Conservation (phyloP, 2,113 vertebrate species). For the Myrmecobius fasciatus region DNA sequence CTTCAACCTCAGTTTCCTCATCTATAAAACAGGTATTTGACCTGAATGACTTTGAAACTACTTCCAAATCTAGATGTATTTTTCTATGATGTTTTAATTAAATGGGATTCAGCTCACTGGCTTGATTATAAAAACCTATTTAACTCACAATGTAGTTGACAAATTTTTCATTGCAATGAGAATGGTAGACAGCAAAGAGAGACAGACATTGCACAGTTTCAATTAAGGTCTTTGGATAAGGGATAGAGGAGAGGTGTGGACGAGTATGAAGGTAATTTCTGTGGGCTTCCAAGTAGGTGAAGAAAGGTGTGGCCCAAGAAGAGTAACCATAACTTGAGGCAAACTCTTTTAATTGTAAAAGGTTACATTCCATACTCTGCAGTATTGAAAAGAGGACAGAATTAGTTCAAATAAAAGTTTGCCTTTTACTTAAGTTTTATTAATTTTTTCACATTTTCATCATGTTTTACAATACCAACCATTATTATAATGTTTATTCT, state of each 20-base stretch:
- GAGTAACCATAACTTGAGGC: neutral
- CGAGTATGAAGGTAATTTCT: neutral
- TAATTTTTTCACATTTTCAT: neutral
- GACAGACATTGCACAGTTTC: neutral
- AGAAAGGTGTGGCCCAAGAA: neutral
- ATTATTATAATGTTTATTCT: neutral
- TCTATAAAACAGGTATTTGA: neutral
- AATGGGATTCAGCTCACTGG: neutral
- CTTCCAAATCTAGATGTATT: neutral
- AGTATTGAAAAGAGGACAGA: neutral
- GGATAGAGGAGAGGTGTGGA: neutral
- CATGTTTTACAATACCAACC: neutral
- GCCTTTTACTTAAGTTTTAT: neutral
- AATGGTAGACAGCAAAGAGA: neutral
- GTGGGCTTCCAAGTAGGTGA: neutral
- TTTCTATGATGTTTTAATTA: neutral
- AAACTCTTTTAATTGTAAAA: neutral
- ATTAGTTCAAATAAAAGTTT: neutral
- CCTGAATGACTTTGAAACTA: neutral
- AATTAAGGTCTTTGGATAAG: neutral
- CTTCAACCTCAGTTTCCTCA: neutral
- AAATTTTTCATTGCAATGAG: neutral
- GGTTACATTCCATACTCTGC: neutral
- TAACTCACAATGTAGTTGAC: neutral
- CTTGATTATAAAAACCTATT: neutral